Evolutionary conservation across 2,888 invertebrate genomes (phyloP), one percentile per base, ranked within the genome.

Genomic region (Trisateles emortualis): DNA sequence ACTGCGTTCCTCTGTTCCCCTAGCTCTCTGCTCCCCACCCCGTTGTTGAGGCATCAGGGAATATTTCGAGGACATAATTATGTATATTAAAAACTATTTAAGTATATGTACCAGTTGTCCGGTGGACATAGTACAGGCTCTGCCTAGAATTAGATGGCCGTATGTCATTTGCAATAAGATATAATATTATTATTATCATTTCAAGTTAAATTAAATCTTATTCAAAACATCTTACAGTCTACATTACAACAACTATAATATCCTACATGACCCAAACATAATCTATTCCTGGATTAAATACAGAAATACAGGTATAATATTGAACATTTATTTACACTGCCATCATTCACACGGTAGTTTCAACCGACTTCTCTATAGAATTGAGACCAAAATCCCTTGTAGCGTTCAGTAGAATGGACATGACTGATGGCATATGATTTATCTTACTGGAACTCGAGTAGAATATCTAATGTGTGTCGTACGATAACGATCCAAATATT

Each of bases 381-480:
- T 54, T 63, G 35, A 49, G 59, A 49, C 32, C 41, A 51, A 49
- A 59, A 51, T 50, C 4, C 22, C 14, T 13, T 32, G 10, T 13
- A 19, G 9, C 0, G 4, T 32, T 29, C 9, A 17, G 14, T 5
- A 40, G 40, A 43, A 29, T 33, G 4, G n/a, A 24, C 33, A 49
- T 57, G 33, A 50, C 38, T 44, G 46, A 45, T 49, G 46, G 40
- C 38, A 52, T 58, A 54, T 66, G 65, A 73, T 74, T 67, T 72
- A 76, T 75, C 67, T 69, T 56, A 53, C 56, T 58, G 52, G 49
- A 66, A 68, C 66, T 61, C 52, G 58, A 51, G 52, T 48, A 39
- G 67, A 68, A 72, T 72, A 54, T 53, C 41, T 63, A 64, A 74
- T 67, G 68, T 73, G 66, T 64, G 51, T 66, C 52, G 55, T 63